Evolutionary conservation across 1,140 invertebrate genomes (phyloP).

Genomic region (Manduca sexta): DNA sequence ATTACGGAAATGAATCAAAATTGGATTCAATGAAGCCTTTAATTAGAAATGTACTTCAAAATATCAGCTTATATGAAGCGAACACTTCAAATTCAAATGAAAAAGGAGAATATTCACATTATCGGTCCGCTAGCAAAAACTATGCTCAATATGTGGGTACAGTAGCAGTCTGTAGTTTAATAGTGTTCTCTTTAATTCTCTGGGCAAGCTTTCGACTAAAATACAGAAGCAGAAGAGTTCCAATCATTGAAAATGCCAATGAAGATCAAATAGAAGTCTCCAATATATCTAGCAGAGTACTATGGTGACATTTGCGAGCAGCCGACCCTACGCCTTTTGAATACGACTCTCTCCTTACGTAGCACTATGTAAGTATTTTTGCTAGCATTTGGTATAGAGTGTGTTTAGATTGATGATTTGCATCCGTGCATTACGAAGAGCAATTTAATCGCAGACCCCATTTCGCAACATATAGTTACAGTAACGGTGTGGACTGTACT

Average conservation of each 20-base stretch:
- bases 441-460: no score
- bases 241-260: slow-evolving; percentile 47
- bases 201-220: slow-evolving; percentile 64
- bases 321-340: slow-evolving; percentile 73
- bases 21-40: slow-evolving; percentile 16
- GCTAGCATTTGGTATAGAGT: not conserved
- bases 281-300: slow-evolving; percentile 78
- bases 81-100: slow-evolving; percentile 35
- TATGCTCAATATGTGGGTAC: slow-evolving; percentile 56
- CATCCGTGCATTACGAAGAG: no score
- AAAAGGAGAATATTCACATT: slow-evolving; percentile 57
- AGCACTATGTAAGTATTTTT: slow-evolving; percentile 60
- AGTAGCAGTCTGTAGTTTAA: slow-evolving; percentile 38
- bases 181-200: slow-evolving; percentile 59
- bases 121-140: slow-evolving; percentile 33
- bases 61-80: slow-evolving; percentile 17
- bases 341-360: slow-evolving; percentile 74
- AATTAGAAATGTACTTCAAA: slow-evolving; percentile 21
- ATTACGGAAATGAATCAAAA: slow-evolving; percentile 17
- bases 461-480: no score
- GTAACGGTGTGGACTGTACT: no score
- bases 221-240: slow-evolving; percentile 55
- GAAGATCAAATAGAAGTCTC: slow-evolving; percentile 80
- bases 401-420: no score
- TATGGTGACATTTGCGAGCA: slow-evolving; percentile 80